A percentile compares a stretch with the other conserved stretches of the same genome.
Conservation (phyloP, 2,888 invertebrate genomes). For the Platerodrilus igneus region DNA sequence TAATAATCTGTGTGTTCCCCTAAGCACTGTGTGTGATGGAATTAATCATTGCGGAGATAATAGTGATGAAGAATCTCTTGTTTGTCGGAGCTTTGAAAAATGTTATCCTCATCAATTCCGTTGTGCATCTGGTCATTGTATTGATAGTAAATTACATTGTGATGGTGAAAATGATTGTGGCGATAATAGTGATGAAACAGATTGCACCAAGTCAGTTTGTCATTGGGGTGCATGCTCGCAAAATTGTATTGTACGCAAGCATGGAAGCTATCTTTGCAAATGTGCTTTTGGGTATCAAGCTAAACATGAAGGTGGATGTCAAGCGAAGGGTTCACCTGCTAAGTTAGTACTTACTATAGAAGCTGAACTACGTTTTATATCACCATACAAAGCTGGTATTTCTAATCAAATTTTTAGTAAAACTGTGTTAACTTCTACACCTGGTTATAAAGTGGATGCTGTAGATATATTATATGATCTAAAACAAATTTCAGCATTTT, state of each 20-base stretch:
- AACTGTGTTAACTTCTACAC: constrained; percentile 25
- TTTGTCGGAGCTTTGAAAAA: constrained; percentile 39
- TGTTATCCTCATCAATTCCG: constrained; percentile 52
- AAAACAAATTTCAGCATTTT: constrained; percentile 43
- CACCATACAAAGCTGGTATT: constrained; percentile 57
- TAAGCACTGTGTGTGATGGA: constrained; percentile 60
- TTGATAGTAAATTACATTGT: constrained; percentile 54
- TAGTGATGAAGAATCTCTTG: constrained; percentile 61
- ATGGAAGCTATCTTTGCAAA: constrained; percentile 54
- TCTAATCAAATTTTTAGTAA: constrained; percentile 38
- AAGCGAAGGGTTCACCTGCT: constrained; percentile 55
- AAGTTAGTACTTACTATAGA: constrained; percentile 62
- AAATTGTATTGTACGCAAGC: constrained; percentile 62
- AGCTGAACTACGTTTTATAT: constrained; percentile 58
- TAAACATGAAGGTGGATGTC: constrained; percentile 51
- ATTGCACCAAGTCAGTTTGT: constrained; percentile 48
- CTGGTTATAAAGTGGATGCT: constrained; percentile 52
- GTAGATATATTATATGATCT: constrained; percentile 50
- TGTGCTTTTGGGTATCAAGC: constrained; percentile 62
- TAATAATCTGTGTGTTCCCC: constrained; percentile 44
- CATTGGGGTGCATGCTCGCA: constrained; percentile 75
- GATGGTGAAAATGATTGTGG: constrained; percentile 56
- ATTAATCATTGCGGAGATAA: constrained; percentile 67
- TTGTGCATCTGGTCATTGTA: constrained; percentile 54
- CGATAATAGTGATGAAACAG: constrained; percentile 49